phyloP scores from a whole-genome alignment of 2,888 invertebrate genomes.

The Oligia latruncula region DNA sequence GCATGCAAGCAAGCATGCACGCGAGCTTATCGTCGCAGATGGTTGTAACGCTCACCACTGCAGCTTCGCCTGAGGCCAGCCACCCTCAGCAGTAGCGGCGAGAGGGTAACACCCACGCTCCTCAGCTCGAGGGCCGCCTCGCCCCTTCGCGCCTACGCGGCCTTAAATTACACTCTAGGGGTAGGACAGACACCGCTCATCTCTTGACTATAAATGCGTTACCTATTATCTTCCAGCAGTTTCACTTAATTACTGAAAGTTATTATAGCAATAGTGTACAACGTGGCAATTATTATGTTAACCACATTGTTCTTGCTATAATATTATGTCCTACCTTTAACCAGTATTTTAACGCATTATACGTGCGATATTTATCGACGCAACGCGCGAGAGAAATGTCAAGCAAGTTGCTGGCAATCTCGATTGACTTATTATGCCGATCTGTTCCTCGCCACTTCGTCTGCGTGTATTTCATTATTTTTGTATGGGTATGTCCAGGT shows the following conservation, averaged over 20 bases:
- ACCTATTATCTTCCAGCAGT: conserved; percentile 7
- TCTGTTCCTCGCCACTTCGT: background rate
- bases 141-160: too few relatives aligned
- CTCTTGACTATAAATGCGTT: conserved; percentile 5
- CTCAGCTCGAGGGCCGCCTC: too few relatives aligned
- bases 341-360: background rate
- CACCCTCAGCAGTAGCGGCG: too few relatives aligned
- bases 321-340: background rate
- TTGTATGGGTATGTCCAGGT: background rate
- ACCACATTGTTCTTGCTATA: conserved; percentile 7
- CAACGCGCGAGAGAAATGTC: conserved; percentile 22
- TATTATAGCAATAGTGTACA: conserved; percentile 10
- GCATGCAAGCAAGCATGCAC: too few relatives aligned
- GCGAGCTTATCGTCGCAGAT: too few relatives aligned
- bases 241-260: conserved; percentile 11
- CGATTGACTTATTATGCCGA: background rate
- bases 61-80: too few relatives aligned
- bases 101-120: too few relatives aligned
- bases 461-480: background rate
- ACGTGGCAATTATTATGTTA: conserved; percentile 19
- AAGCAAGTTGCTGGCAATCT: conserved; percentile 17
- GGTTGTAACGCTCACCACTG: too few relatives aligned
- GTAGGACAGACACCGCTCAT: background rate
- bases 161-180: too few relatives aligned
- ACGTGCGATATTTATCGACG: background rate